A percentile compares a stretch with the other conserved stretches of the same genome.
Evolutionary conservation across 2,113 vertebrate species (phyloP).

Genomic region (Morone chrysops): DNA sequence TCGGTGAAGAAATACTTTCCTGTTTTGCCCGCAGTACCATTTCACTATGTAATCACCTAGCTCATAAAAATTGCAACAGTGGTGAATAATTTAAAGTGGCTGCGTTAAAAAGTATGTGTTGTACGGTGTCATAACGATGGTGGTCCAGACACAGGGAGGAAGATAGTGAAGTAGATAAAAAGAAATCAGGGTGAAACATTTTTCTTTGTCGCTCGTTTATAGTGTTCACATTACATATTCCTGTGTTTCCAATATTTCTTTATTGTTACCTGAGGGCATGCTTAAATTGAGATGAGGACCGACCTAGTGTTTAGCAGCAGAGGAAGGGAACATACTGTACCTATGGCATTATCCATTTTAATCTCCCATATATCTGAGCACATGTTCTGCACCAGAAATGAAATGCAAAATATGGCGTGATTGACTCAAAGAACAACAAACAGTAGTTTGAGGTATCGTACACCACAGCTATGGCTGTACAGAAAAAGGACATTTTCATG

Average conservation of each 20-base stretch:
- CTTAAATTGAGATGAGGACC: slow-evolving; percentile 54
- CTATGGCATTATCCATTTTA: slow-evolving; percentile 32
- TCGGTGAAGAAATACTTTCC: slow-evolving; percentile 70
- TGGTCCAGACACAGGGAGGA: slow-evolving; percentile 51
- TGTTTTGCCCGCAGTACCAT: slow-evolving; percentile 79
- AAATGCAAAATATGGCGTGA: slow-evolving; percentile 25
- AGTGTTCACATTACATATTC: slow-evolving; percentile 54
- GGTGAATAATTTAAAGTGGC: slow-evolving; percentile 83
- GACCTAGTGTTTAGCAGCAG: slow-evolving; percentile 21
- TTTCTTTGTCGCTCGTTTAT: slow-evolving; percentile 65
- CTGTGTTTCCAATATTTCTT: slow-evolving; percentile 62
- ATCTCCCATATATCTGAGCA: slow-evolving; percentile 10
- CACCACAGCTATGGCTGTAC: too few relatives aligned
- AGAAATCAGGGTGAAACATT: slow-evolving; percentile 62
- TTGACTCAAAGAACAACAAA: slow-evolving; percentile 17
- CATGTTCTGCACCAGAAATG: slow-evolving; percentile 27
- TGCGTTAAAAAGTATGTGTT: slow-evolving; percentile 80
- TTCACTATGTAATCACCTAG: slow-evolving; percentile 83
- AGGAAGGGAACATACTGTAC: slow-evolving; percentile 1
- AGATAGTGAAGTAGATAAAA: slow-evolving; percentile 65
- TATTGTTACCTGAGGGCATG: slow-evolving; percentile 62
- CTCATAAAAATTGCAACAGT: slow-evolving; percentile 82
- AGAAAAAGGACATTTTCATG: too few relatives aligned
- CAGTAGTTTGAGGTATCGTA: neutral
- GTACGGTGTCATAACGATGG: slow-evolving; percentile 71